These are phyloP conservation scores for Dinocampus coccinellae DNA, from an alignment of 2,888 invertebrate species.

Conservation along the genomic window DNA sequence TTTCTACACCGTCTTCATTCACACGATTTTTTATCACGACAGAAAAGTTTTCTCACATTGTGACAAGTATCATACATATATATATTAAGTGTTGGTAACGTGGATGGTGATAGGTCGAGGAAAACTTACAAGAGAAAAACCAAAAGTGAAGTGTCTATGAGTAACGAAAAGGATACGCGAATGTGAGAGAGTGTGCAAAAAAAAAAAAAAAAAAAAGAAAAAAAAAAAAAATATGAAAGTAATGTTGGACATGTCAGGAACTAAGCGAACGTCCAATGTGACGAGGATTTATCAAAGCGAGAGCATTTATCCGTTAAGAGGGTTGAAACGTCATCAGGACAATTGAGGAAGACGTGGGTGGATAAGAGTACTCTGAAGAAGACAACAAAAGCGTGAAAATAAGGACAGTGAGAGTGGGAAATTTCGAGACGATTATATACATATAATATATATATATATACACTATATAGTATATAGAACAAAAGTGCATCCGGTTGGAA, in stretches of 20 bases:
- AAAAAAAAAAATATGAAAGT: conserved; percentile 25
- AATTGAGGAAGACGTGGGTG: conserved; percentile 46
- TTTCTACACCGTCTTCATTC: neutral
- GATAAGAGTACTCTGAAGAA: conserved; percentile 10
- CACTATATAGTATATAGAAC: neutral
- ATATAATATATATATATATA: conserved; percentile 1
- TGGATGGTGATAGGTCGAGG: neutral
- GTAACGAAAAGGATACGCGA: neutral
- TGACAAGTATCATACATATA: neutral
- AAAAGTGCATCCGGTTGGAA: conserved; percentile 17
- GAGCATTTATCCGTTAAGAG: conserved; percentile 49
- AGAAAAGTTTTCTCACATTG: neutral
- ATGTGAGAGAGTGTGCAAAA: neutral
- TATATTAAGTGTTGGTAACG: neutral
- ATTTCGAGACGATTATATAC: neutral
- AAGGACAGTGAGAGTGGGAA: neutral
- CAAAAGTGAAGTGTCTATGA: neutral
- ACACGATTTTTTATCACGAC: neutral
- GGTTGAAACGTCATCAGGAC: conserved; percentile 41
- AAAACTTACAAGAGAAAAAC: neutral
- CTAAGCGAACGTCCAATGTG: conserved; percentile 30
- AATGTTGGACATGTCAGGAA: conserved; percentile 30
- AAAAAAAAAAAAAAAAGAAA: conserved; percentile 5
- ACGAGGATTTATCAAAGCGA: conserved; percentile 46
- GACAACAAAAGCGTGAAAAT: conserved; percentile 18